Evolutionary conservation across 2,888 invertebrate species (phyloP).

Genomic region (Zelleria hepariella): DNA sequence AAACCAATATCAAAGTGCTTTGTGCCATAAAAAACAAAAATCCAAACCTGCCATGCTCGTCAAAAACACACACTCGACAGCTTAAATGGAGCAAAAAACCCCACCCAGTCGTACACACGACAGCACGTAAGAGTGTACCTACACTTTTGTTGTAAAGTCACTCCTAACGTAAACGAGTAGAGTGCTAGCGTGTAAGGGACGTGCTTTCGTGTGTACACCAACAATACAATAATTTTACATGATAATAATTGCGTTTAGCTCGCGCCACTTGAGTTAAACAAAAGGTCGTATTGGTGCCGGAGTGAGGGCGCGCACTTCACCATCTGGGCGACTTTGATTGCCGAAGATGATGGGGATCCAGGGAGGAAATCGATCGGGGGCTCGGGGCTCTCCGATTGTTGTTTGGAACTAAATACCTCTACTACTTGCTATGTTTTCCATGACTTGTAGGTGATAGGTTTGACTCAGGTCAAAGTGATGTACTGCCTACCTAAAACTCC

Average conservation of each 20-base stretch:
- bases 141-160: no score
- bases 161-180: no score
- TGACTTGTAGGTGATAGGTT: no score
- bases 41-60: not conserved
- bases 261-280: slow-evolving; percentile 11
- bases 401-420: no score
- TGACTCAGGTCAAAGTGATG: no score
- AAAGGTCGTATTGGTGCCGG: not conserved
- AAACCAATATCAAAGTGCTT: no score
- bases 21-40: not conserved
- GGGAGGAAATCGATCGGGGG: not conserved
- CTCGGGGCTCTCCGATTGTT: no score
- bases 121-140: no score
- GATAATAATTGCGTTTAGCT: slow-evolving; percentile 10
- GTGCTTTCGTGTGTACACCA: no score
- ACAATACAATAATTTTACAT: not conserved
- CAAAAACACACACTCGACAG: slow-evolving; percentile 1
- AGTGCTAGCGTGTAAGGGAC: no score
- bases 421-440: no score
- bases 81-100: not conserved
- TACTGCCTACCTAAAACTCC: no score
- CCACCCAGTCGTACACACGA: not conserved
- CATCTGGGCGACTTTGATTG: slow-evolving; percentile 5
- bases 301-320: slow-evolving; percentile 5
- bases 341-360: not conserved